Percentiles rank a stretch among this genome's conserved stretches.
Evolutionary conservation across 2,113 vertebrate genomes (phyloP).

Genomic region (Phyllostomus discolor): DNA sequence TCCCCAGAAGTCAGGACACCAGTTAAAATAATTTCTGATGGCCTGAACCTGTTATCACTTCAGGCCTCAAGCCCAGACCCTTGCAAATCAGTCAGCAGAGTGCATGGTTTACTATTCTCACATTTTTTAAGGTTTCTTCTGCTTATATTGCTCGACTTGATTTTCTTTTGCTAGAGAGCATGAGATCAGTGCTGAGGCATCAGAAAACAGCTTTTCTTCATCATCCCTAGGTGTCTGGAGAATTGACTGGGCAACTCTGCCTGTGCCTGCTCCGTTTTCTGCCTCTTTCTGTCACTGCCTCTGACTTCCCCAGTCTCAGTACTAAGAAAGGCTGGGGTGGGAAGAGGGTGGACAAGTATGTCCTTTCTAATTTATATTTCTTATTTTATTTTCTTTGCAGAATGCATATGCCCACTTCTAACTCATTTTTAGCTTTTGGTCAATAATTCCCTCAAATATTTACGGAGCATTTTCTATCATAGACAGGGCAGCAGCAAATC

Average conservation of each 20-base stretch:
- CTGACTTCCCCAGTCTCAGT: background rate
- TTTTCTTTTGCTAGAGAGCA: background rate
- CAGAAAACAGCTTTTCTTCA: background rate
- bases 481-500: background rate
- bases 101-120: background rate
- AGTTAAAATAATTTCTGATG: slow-evolving; percentile 43
- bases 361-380: background rate
- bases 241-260: background rate
- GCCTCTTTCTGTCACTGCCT: background rate
- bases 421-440: slow-evolving; percentile 46
- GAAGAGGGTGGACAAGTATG: background rate
- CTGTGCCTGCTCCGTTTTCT: background rate
- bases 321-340: background rate
- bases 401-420: background rate
- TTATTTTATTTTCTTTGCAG: background rate
- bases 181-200: background rate
- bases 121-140: background rate
- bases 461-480: background rate
- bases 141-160: background rate
- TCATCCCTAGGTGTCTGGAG: background rate
- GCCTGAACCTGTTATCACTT: slow-evolving; percentile 35
- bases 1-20: slow-evolving; percentile 34
- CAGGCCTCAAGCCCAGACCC: background rate
- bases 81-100: slow-evolving; percentile 22
- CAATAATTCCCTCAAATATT: slow-evolving; percentile 57